Evolutionary conservation across 2,888 invertebrate genomes (phyloP).

Genomic region (Toxonevra muliebris): DNA sequence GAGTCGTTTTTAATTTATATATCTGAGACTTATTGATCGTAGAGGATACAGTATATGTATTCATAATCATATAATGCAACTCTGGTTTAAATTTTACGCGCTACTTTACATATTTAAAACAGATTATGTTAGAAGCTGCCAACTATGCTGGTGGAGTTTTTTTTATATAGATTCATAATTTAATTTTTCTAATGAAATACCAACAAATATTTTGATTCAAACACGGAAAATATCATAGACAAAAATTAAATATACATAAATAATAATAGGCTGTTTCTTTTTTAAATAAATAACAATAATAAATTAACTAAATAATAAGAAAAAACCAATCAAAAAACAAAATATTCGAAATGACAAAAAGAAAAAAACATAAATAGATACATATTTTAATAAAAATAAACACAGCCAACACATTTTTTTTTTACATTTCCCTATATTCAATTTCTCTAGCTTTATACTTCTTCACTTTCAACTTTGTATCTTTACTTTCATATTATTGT

Average conservation of each 20-base stretch:
- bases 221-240: too few relatives aligned
- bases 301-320: neutral
- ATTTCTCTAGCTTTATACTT: neutral
- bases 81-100: too few relatives aligned
- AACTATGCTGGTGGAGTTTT: neutral
- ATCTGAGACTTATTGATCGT: too few relatives aligned
- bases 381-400: constrained; percentile 32
- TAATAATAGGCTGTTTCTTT: neutral
- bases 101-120: too few relatives aligned
- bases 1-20: too few relatives aligned
- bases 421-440: neutral
- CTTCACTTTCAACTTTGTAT: neutral
- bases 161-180: neutral
- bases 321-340: neutral
- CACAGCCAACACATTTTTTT: constrained; percentile 51
- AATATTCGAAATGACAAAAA: neutral
- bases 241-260: too few relatives aligned
- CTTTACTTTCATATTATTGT: neutral
- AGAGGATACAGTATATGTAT: too few relatives aligned
- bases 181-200: too few relatives aligned
- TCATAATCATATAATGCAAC: too few relatives aligned
- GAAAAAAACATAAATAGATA: neutral
- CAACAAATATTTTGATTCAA: too few relatives aligned
- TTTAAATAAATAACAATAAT: neutral
- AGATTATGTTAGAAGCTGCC: too few relatives aligned